These are phyloP conservation scores for Noctua janthe DNA, from an alignment of 2,888 invertebrate species.

Conservation along the genomic window DNA sequence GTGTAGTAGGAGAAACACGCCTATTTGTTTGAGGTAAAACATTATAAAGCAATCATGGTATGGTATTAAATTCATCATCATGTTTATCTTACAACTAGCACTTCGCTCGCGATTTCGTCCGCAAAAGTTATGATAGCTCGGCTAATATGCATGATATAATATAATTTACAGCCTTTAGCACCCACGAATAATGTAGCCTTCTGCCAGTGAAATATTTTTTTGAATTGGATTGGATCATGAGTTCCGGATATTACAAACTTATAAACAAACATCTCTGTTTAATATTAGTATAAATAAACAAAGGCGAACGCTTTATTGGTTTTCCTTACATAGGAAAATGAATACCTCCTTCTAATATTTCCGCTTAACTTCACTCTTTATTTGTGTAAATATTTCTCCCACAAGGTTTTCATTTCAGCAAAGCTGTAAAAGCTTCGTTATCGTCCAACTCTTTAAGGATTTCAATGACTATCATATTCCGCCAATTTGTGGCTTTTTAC, in stretches of 20 bases:
- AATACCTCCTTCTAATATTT: neutral
- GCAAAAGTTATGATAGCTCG: no score
- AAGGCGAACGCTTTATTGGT: neutral
- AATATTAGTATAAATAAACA: no score
- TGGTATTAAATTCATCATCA: neutral
- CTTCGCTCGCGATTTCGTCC: no score
- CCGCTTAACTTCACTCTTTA: neutral
- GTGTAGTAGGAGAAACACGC: neutral
- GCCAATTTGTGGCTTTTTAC: neutral
- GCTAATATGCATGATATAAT: no score
- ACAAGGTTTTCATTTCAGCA: constrained; percentile 15
- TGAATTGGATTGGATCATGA: no score
- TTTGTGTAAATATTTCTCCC: constrained; percentile 23
- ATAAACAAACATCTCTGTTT: no score
- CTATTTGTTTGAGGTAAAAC: neutral
- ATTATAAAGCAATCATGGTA: neutral
- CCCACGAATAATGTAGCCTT: no score
- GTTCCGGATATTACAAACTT: no score
- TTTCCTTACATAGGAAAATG: neutral
- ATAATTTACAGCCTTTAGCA: no score
- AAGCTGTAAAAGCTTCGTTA: constrained; percentile 26
- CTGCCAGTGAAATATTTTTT: no score
- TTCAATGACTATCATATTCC: constrained; percentile 37
- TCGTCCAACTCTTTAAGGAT: constrained; percentile 42
- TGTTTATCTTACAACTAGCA: neutral